These are phyloP conservation scores for Cryptoblepharus egeriae DNA, from an alignment of 2,797 vertebrate species.

Conservation along the genomic window DNA sequence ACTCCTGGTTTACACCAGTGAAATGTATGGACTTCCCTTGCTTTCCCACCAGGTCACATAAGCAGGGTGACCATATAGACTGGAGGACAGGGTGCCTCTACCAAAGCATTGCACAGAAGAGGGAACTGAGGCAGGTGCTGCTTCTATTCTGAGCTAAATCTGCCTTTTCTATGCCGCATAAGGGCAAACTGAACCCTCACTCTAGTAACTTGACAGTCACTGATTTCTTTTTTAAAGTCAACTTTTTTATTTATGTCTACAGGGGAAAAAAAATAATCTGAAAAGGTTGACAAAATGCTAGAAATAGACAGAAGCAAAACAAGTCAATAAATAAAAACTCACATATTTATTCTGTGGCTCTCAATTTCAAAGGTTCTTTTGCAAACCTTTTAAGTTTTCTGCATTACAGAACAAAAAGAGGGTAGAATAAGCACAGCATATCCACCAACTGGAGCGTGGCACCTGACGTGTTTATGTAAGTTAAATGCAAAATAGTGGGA, in stretches of 20 bases:
- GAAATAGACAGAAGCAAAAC: conserved; percentile 1
- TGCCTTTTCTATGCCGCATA: too few species aligned
- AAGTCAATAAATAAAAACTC: conserved; percentile 21
- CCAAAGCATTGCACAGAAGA: too few species aligned
- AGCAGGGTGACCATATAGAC: too few species aligned
- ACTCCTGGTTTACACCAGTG: neutral
- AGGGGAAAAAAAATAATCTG: neutral
- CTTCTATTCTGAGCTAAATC: too few species aligned
- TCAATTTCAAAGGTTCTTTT: neutral
- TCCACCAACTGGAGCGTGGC: conserved; percentile 25
- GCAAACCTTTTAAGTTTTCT: conserved; percentile 1
- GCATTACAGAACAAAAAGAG: conserved; percentile 30
- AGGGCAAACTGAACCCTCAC: too few species aligned
- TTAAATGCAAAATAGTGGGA: conserved; percentile 10
- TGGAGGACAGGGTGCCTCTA: too few species aligned
- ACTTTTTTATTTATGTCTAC: neutral
- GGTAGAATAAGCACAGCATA: conserved; percentile 12
- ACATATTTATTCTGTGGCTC: conserved; percentile 5
- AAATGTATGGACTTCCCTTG: neutral
- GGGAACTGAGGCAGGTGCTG: too few species aligned
- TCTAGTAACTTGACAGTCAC: neutral
- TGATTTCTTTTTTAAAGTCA: neutral
- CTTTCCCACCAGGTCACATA: neutral
- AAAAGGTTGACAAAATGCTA: conserved; percentile 6
- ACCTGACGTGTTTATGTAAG: conserved; percentile 25